Evolutionary conservation across 2,113 vertebrate genomes (phyloP), one percentile per base, ranked within the genome.

Genomic region (Brienomyrus longianalis): DNA sequence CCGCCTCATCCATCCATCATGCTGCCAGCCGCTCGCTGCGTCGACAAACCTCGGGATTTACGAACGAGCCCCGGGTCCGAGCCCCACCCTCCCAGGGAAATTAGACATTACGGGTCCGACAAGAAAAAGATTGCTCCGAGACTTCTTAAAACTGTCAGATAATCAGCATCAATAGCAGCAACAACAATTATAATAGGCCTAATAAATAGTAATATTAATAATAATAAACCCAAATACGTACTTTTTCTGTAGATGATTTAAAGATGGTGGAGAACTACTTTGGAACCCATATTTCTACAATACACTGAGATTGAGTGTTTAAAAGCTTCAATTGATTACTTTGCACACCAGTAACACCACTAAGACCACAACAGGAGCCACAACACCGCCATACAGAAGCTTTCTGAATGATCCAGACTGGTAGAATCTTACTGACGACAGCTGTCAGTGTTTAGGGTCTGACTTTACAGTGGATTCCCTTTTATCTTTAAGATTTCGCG

Each of bases 1-100:
- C 21, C 35, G 39, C 80, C 52, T 9, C 39, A 35, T 39, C 89
- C 35, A 89, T 89, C 77, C 89, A 66, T 89, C 89, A 89, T 89
- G 35, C 27, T 62, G 80, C 77, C 80, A 89, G 35, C 43, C 6
- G 27, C 54, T 83, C 80, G 21, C 80, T 62, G 35, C 19, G 56
- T 62, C 56, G 54, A 88, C 56, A 62, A 23, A 86, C 85, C 47
- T 35, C 21, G 35, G 21, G 27, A 66, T 62, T 88, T 66, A 47
- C 87, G 23, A n/a, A n/a, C 8, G 23, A 39, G 15, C 9, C 19
- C 45, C 39, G 83, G 39, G 43, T 62, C 59, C 21, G 66, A 74
- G n/a, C 43, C 45, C 19, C 35, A 21, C 66, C 27, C 23, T 35
- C 77, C n/a, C 23, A 39, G 9, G n/a, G 11, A 31, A 51, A 17